Evolutionary conservation across 2,113 vertebrate species (phyloP), one percentile per base, ranked within the genome.

Genomic region (Peucedramus taeniatus): DNA sequence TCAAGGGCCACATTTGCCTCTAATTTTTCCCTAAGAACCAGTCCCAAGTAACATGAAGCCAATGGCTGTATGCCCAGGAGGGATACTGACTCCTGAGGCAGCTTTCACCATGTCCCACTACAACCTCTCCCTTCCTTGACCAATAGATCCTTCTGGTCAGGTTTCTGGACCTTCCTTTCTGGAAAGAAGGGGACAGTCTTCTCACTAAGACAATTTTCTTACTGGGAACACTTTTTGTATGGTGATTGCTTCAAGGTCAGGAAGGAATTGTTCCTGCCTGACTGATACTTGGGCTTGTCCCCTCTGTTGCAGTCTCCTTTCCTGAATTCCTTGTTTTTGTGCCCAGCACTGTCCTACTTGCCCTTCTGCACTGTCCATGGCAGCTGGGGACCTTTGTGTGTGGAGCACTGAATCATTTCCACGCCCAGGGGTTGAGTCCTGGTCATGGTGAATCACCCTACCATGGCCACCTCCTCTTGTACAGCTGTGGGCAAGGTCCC

Each of bases 311-410:
- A 60, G 26, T 28, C 6, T 35, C 20, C 16, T 19, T 82, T 44
- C 27, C 27, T 37, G 19, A 0, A 0, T 53, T 64, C 27, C 27
- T 11, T 56, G 16, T 70, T 45, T 87, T 75, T 47, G 31, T 54
- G 20, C 39, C 30, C 39, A 66, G 65, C 47, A 54, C 17, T 18
- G n/a, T 15, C 30, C 47, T 70, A 8, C 53, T 59, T 28, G 21
- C 7, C 30, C 6, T 61, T n/a, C 21, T 19, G 33, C 28, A 1
- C 31, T 11, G 14, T 17, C 49, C 4, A 0, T 21, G 42, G 60
- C 3, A 4, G 17, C 1, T 26, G 21, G 24, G 31, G 33, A 57
- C 24, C 4, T 65, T 35, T 78, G 28, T 0, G 1, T 18, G 26
- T 14, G 49, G 22, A 83, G 33, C 60, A 64, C 0, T 27, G 35